Conservation (phyloP, 2,113 vertebrate genomes). For the Donacobius atricapilla region DNA sequence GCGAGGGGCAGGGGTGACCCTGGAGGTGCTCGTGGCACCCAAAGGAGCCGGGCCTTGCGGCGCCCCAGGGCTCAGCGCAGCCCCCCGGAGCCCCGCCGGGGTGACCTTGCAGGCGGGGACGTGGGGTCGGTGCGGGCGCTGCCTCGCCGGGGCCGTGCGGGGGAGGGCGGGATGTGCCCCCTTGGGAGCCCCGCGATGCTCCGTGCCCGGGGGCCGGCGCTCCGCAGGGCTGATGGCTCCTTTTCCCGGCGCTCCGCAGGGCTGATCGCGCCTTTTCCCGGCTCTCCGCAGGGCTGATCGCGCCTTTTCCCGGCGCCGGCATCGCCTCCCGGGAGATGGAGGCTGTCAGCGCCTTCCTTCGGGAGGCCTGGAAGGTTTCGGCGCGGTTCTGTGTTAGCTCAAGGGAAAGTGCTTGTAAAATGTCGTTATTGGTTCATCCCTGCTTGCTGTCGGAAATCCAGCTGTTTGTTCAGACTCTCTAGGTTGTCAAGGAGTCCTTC, state of each 20-base stretch:
- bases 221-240: rapidly evolving
- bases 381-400: neutral
- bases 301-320: neutral
- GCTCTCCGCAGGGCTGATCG: rapidly evolving
- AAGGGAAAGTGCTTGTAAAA: neutral
- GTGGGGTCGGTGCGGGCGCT: neutral
- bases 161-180: neutral
- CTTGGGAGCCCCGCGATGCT: rapidly evolving
- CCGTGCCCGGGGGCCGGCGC: rapidly evolving
- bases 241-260: no score
- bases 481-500: neutral
- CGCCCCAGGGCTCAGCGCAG: rapidly evolving
- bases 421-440: neutral
- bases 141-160: rapidly evolving
- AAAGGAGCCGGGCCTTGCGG: neutral
- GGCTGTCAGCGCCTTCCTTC: no score
- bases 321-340: no score
- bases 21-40: neutral
- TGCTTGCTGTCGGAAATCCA: neutral
- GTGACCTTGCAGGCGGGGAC: neutral
- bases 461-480: neutral
- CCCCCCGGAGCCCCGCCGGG: neutral
- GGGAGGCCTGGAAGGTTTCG: rapidly evolving
- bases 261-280: rapidly evolving
- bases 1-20: neutral